Evolutionary conservation across 2,797 vertebrate genomes (phyloP), one percentile per base, ranked within the genome.

Genomic region (Dromococcyx pavoninus): DNA sequence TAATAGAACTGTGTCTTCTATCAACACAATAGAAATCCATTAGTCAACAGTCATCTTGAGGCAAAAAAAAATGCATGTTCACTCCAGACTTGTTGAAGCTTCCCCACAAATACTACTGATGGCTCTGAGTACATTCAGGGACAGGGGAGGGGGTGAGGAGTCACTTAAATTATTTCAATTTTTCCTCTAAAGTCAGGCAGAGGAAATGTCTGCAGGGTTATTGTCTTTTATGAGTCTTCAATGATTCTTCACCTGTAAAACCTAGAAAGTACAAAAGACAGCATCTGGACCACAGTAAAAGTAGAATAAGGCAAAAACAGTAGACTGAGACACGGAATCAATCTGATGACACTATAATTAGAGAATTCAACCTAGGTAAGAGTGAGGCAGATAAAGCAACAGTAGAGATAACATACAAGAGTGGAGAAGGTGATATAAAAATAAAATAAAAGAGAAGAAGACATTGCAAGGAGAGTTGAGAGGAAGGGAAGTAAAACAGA

Each of bases 161-260:
- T 88, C 78, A 57, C 75, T 74, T 75, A 95, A 93, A 96, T 93
- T 89, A 88, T n/a, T n/a, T 85, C 91, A 86, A 94, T 96, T 96
- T 94, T 92, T 72, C 65, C 30, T 86, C 65, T 91, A 57, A 92
- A 92, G 87, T 71, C 75, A 91, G 81, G 53, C 65, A 83, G 79
- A 85, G 75, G 58, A 93, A 95, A 91, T 93, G 87, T 74, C 60
- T 76, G 32, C 51, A 87, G 79, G 76, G 56, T 89, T 91, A 86
- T 90, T 89, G 44, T 93, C 72, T 89, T 57, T 83, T 88, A 71
- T 23, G 62, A 91, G 78, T 53, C 85, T 89, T 92, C 84, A 70
- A 19, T 51, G 86, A 92, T 88, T 89, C 93, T 80, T 93, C 72
- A 83, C 57, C 71, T 88, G 62, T 57, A 58, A 50, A 94, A 86